Evolutionary conservation across 2,888 invertebrate species (phyloP).

Genomic region (Vanessa cardui): DNA sequence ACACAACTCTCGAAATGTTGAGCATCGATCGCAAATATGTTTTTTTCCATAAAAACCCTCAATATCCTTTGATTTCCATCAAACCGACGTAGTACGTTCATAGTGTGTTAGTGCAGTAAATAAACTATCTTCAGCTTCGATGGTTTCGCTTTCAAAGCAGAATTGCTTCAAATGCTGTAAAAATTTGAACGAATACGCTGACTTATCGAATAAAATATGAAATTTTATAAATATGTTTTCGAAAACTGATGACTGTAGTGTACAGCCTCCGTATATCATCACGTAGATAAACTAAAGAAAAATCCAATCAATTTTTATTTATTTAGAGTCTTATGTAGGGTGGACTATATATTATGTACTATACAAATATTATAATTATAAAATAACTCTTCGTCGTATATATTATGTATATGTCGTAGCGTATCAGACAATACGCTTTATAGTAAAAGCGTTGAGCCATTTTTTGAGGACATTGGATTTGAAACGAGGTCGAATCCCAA

Average conservation of each 20-base stretch:
- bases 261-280: neutral
- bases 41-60: slow-evolving; percentile 1
- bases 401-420: too few species aligned
- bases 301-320: neutral
- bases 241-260: neutral
- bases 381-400: too few species aligned
- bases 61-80: slow-evolving; percentile 16
- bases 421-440: too few species aligned
- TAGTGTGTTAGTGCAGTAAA: slow-evolving; percentile 9
- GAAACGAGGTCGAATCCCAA: too few species aligned
- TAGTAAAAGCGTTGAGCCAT: too few species aligned
- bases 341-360: too few species aligned
- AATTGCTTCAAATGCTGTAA: slow-evolving; percentile 1
- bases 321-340: neutral
- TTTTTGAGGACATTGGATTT: too few species aligned
- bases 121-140: neutral
- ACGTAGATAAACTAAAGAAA: neutral
- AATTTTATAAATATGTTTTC: slow-evolving; percentile 4
- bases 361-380: too few species aligned
- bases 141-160: neutral
- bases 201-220: neutral
- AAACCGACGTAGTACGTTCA: neutral
- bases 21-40: slow-evolving; percentile 7
- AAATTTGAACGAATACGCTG: slow-evolving; percentile 7
- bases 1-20: neutral